Percentiles rank a stretch among this genome's conserved stretches.
phyloP scores from a whole-genome alignment of 2,888 invertebrate genomes.

The Luperina nickerlii region DNA sequence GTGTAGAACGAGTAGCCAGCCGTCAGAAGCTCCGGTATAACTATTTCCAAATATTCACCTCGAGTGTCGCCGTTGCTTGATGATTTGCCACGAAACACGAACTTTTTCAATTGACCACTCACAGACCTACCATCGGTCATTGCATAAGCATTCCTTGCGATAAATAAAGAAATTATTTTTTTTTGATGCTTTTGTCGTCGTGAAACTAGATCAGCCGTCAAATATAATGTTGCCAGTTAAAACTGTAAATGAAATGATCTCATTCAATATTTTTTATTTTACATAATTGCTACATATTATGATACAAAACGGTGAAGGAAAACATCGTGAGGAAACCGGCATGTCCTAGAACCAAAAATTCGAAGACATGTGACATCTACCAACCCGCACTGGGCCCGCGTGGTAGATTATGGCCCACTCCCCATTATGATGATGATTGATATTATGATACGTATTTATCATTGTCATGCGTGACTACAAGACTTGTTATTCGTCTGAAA shows the following conservation, averaged over 20 bases:
- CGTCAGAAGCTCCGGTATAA: conserved; percentile 95
- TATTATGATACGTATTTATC: background rate
- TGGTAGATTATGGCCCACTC: no score
- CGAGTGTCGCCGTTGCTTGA: conserved; percentile 90
- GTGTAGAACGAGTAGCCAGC: conserved; percentile 98
- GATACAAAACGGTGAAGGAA: no score
- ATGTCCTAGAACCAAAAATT: no score
- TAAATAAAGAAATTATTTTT: conserved; percentile 63
- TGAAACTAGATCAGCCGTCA: conserved; percentile 49
- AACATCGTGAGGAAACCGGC: no score
- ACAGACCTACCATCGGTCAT: conserved; percentile 89
- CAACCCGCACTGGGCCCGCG: no score
- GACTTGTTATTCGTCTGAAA: background rate
- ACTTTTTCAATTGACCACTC: conserved; percentile 93
- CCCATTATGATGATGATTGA: no score
- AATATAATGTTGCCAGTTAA: conserved; percentile 32
- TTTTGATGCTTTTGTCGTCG: conserved; percentile 51
- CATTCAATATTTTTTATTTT: background rate
- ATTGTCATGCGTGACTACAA: background rate
- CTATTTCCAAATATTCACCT: conserved; percentile 94
- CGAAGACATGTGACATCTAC: no score
- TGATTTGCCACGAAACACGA: conserved; percentile 94
- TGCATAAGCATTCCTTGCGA: conserved; percentile 82
- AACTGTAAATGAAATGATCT: background rate
- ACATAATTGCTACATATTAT: background rate